Evolutionary conservation across 2,797 vertebrate species (phyloP), one percentile per base, ranked within the genome.

Genomic region (Bovichtus variegatus): DNA sequence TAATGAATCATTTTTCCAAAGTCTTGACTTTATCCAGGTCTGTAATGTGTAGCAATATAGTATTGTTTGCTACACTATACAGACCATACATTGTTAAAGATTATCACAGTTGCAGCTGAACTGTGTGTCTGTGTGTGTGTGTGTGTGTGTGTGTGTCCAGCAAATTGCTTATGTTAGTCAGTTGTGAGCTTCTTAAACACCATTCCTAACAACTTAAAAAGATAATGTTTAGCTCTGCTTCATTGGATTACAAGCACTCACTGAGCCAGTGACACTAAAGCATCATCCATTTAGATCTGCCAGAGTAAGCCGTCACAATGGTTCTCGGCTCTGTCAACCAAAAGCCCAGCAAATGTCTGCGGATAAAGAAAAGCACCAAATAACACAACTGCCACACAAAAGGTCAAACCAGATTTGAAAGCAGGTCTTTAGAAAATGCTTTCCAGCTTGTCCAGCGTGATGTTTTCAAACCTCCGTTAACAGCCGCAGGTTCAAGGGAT

Each of bases 371-470:
- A 71, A 69, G 47, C 60, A 46, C 44, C 34, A 64, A 64, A 73
- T 72, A 73, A 76, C 73, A 71, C 61, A 76, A 25, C 53, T 54
- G 60, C 54, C 60, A 69, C 40, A 64, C 69, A 86, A 78, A n/a
- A 63, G 64, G 74, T 75, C 40, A 70, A 49, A 59, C 54, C 61
- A 71, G 55, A 77, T 78, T 54, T 79, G 11, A 71, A 31, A 50
- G 40, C 68, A 67, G 47, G n/a, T 51, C 49, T 38, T 78, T 27
- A 34, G 40, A 66, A 80, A 76, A 58, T 12, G 31, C 65, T 49
- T 53, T 75, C 46, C 25, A 46, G n/a, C n/a, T 34, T 54, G 36
- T 34, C 12, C 59, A 38, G 27, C 18, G 21, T 29, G 15, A 73
- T 79, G 54, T 68, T 72, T 77, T 72, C 16, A 57, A 40, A 81